A percentile compares a stretch with the other conserved stretches of the same genome.
phyloP scores from a whole-genome alignment of 2,888 invertebrate species.

The Lypha dubia region DNA sequence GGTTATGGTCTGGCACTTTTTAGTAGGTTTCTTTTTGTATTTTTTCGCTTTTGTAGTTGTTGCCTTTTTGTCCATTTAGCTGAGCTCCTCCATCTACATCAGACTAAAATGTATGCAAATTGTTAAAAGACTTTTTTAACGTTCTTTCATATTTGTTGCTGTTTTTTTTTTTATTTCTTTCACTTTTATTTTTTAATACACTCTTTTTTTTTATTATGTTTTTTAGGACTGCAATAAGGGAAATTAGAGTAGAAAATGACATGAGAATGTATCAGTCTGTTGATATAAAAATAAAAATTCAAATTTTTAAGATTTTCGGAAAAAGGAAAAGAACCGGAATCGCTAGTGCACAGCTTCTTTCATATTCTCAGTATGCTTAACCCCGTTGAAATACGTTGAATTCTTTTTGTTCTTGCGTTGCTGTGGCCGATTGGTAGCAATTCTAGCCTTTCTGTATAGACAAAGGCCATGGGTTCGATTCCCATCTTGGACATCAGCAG shows the following conservation, averaged over 20 bases:
- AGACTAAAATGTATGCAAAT: slow-evolving; percentile 68
- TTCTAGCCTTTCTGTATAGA: no score
- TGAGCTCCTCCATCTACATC: slow-evolving; percentile 45
- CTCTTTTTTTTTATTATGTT: background rate
- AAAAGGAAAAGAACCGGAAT: no score
- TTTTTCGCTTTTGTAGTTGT: slow-evolving; percentile 1
- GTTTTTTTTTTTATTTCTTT: slow-evolving; percentile 45
- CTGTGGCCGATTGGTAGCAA: no score
- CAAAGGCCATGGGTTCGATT: no score
- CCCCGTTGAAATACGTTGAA: no score
- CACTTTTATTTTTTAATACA: slow-evolving; percentile 30
- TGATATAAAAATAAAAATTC: no score
- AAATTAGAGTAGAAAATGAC: background rate
- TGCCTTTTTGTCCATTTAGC: slow-evolving; percentile 34
- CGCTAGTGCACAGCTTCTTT: no score
- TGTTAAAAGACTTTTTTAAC: slow-evolving; percentile 63
- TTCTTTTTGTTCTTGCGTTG: no score
- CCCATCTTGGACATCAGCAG: no score
- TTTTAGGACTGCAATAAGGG: background rate
- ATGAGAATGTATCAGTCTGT: no score
- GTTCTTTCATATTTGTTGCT: slow-evolving; percentile 46
- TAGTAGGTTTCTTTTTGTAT: slow-evolving; percentile 31
- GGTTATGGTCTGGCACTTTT: slow-evolving; percentile 56
- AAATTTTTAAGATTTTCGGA: no score
- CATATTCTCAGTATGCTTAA: no score